Percentiles rank a stretch among this genome's conserved stretches.
These are phyloP conservation scores for Papilio polyxenes DNA, from an alignment of 1,140 invertebrate genomes.

Conservation along the genomic window DNA sequence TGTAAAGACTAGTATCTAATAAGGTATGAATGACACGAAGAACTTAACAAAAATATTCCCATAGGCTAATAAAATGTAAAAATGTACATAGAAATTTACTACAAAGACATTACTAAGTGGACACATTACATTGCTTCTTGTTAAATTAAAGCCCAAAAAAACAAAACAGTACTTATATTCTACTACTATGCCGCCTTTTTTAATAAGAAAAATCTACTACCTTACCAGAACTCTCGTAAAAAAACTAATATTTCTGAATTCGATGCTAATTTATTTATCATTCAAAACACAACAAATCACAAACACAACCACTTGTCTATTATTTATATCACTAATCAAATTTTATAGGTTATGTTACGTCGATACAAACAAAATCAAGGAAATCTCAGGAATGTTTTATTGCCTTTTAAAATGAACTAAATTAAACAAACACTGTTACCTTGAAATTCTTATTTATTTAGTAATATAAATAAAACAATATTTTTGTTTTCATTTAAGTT, in stretches of 20 bases:
- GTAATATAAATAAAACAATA: neutral
- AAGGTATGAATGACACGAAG: too few species aligned
- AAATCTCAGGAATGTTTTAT: neutral
- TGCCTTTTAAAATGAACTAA: neutral
- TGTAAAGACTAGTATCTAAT: too few species aligned
- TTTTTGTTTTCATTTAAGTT: constrained; percentile 25
- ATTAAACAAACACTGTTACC: neutral
- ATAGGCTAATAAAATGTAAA: too few species aligned
- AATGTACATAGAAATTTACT: too few species aligned
- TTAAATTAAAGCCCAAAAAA: neutral
- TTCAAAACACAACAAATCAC: constrained; percentile 10
- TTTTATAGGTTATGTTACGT: constrained; percentile 29
- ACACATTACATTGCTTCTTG: too few species aligned
- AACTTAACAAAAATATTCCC: too few species aligned
- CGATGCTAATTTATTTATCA: neutral
- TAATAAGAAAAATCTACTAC: neutral
- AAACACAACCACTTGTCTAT: neutral
- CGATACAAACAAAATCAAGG: neutral
- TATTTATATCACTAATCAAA: neutral
- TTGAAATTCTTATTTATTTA: neutral
- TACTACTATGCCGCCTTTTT: neutral
- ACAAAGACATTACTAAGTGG: too few species aligned
- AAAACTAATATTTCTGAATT: neutral
- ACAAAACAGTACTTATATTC: neutral
- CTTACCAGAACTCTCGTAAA: neutral